Evolutionary conservation across 2,797 vertebrate genomes (phyloP).

Genomic region (Syngnathus acus): DNA sequence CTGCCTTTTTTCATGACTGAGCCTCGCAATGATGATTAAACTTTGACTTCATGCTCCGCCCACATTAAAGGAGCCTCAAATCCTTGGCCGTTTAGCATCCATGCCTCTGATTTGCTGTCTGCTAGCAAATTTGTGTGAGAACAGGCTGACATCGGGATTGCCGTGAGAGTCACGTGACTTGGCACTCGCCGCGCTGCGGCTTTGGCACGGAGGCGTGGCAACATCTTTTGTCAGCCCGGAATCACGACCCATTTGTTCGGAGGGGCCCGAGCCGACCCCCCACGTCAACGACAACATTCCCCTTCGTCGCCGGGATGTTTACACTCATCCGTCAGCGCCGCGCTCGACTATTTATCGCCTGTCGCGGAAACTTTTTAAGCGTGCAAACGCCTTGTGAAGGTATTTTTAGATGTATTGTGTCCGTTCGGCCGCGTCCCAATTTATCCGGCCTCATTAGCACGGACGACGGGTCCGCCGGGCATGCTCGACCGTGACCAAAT

Average conservation of each 20-base stretch:
- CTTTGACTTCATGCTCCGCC: too few species aligned
- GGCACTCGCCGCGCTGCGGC: not conserved
- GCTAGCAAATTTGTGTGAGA: not conserved
- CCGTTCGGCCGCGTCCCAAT: slow-evolving; percentile 25
- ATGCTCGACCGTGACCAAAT: slow-evolving; percentile 59
- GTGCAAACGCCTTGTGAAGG: slow-evolving; percentile 15
- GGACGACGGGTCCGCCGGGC: slow-evolving; percentile 31
- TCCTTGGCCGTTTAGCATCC: too few species aligned
- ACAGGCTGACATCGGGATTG: not conserved
- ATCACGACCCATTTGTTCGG: not conserved
- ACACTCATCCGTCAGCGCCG: not conserved
- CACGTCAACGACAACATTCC: not conserved
- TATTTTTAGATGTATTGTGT: slow-evolving; percentile 55
- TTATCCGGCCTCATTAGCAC: slow-evolving; percentile 48
- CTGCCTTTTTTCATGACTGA: too few species aligned
- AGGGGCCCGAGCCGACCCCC: not conserved
- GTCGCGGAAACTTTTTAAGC: slow-evolving; percentile 16
- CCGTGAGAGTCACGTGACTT: not conserved
- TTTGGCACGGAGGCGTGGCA: not conserved
- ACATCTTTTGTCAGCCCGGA: not conserved
- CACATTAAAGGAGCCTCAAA: too few species aligned
- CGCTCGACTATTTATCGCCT: slow-evolving; percentile 7
- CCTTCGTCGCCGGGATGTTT: not conserved
- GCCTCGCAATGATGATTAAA: too few species aligned
- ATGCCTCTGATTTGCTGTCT: too few species aligned